A percentile compares a stretch with the other conserved stretches of the same genome.
Conservation (phyloP, 1,140 invertebrate species). For the Drosophila biarmipes region DNA sequence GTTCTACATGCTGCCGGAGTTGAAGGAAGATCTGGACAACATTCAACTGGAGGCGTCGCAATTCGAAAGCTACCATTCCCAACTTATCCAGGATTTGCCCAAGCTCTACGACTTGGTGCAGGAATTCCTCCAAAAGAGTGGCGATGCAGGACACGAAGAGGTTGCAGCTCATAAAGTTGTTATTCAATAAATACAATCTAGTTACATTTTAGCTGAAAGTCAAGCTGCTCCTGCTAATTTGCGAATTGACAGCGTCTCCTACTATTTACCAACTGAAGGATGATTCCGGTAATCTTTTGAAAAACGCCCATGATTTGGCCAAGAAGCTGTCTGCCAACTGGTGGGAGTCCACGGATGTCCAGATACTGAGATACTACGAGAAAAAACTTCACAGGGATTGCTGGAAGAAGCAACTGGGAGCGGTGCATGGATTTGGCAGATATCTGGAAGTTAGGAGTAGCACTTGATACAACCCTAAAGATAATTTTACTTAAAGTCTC, state of each 20-base stretch:
- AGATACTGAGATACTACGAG: constrained; percentile 57
- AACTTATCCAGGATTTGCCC: constrained; percentile 50
- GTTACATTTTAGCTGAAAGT: constrained; percentile 38
- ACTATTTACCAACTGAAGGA: constrained; percentile 44
- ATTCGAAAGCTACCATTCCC: constrained; percentile 46
- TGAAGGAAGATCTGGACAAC: constrained; percentile 54
- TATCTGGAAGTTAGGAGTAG: constrained; percentile 50
- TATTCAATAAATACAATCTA: neutral
- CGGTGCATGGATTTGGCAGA: constrained; percentile 52
- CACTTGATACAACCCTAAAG: neutral
- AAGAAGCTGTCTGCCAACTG: constrained; percentile 17
- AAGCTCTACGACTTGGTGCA: constrained; percentile 61
- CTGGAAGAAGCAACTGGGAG: constrained; percentile 66
- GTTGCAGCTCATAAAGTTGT: constrained; percentile 4
- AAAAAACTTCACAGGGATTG: constrained; percentile 47
- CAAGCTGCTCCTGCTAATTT: constrained; percentile 54
- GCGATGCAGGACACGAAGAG: constrained; percentile 24
- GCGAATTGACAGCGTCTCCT: constrained; percentile 53
- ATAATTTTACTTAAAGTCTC: neutral
- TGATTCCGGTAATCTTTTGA: constrained; percentile 11
- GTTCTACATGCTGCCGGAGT: constrained; percentile 59
- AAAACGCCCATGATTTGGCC: constrained; percentile 41
- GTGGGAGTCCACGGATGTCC: constrained; percentile 11
- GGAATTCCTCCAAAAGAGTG: constrained; percentile 26
- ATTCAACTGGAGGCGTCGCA: constrained; percentile 35